Base-by-base conservation (phyloP, 1,140 invertebrate species). In the Drosophila watanabei region DNA sequence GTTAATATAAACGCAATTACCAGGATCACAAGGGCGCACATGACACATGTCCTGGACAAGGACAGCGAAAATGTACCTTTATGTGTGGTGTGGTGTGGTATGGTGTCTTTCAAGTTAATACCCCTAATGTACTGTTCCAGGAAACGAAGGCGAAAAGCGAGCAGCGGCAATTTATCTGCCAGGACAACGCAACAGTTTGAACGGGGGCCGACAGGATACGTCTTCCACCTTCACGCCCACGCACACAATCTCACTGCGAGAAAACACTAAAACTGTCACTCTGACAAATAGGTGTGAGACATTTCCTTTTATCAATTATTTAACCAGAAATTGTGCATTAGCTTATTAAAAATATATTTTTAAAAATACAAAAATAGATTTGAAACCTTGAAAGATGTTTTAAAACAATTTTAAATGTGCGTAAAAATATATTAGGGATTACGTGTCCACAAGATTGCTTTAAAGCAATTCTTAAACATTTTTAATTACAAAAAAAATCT, bases 151-250 rank as follows among this genome's bases (percentile, higher is more conserved):
- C 57, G 20, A 59, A 83, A 64, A 37, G 33, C 73, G 35, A 69
- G 60, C 48, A 48, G 57, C 51, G 37, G 62, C 18, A 77, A 82
- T 80, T 70, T 83, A 79, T 79, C 81, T 70, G 51, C 41, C 51
- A 65, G 56, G 66, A 46, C 80, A 64, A 75, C 41, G 84, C 84
- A 88, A 88, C 84, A 89, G 81, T 81, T 80, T 80, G 35, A 48
- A 62, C 9, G 39, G 35, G 49, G 73, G 63, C 56, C 66, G 57
- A 18, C 35, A 66, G 62, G 66, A 77, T 35, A 57, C 58, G 59
- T 41, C 20, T 49, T 58, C 13, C 56, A 54, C 41, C 24, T 24
- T 33, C 18, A 59, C 49, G 63, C 45, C 39, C 20, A 56, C 52
- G 24, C 28, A 14, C 51, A 30, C 24, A 41, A 14, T 18, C 28